phyloP scores from a whole-genome alignment of 2,888 invertebrate species.

The Apamea epomidion region DNA sequence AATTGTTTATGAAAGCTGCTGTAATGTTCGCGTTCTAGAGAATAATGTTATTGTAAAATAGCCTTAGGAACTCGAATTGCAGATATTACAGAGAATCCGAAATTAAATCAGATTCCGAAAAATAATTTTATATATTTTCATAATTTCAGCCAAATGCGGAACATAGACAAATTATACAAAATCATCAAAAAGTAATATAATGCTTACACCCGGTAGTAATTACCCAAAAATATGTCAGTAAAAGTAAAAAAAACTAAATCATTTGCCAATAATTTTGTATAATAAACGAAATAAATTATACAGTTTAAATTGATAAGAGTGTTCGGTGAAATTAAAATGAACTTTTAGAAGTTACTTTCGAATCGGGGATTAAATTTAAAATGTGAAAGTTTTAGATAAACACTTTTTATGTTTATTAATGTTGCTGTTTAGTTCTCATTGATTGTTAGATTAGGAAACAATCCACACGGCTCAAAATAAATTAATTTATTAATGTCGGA shows the following conservation, averaged over 20 bases:
- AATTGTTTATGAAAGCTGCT: neutral
- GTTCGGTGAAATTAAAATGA: constrained; percentile 41
- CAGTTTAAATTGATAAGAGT: constrained; percentile 41
- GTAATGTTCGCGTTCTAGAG: neutral
- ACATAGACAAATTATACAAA: neutral
- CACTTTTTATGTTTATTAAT: constrained; percentile 54
- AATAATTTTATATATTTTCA: neutral
- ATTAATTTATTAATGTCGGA: neutral
- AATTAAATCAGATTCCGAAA: neutral
- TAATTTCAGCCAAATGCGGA: neutral
- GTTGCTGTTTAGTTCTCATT: constrained; percentile 26
- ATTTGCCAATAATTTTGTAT: constrained; percentile 47
- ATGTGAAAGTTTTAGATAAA: constrained; percentile 56
- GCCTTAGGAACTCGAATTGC: neutral
- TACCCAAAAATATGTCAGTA: constrained; percentile 3
- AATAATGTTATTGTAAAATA: neutral
- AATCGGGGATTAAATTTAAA: constrained; percentile 58
- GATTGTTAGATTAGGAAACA: constrained; percentile 45
- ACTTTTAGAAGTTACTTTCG: constrained; percentile 49
- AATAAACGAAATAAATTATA: constrained; percentile 51
- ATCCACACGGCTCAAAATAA: constrained; percentile 15
- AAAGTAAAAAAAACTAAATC: constrained; percentile 41
- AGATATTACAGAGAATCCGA: neutral
- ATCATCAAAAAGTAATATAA: constrained; percentile 16
- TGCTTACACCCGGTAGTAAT: constrained; percentile 1